These are phyloP conservation scores for Andrena flavipes DNA, from an alignment of 2,888 invertebrate species.

Conservation along the genomic window DNA sequence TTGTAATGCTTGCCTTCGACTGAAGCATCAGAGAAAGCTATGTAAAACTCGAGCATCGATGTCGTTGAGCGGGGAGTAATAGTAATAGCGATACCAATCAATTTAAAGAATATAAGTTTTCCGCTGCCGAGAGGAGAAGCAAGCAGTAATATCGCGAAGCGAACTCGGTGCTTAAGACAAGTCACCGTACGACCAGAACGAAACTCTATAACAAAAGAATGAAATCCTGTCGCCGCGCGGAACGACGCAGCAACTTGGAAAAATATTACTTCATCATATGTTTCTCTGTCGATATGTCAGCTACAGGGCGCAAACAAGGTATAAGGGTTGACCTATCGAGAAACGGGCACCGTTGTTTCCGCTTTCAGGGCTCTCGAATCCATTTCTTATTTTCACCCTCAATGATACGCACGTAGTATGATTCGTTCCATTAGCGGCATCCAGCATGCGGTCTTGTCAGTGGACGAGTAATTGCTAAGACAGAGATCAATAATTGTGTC, in stretches of 20 bases:
- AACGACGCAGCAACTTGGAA: slow-evolving; percentile 57
- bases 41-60: slow-evolving; percentile 2
- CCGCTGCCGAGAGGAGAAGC: slow-evolving; percentile 7
- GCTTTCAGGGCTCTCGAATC: slow-evolving; percentile 5
- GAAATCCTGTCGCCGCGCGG: slow-evolving; percentile 51
- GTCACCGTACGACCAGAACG: slow-evolving; percentile 28
- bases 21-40: not conserved
- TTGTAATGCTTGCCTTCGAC: not conserved
- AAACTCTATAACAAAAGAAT: slow-evolving; percentile 51
- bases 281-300: slow-evolving; percentile 74
- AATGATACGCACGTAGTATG: too few species aligned
- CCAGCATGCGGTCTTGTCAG: too few species aligned
- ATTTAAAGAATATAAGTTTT: slow-evolving; percentile 40
- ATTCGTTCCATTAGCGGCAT: not conserved
- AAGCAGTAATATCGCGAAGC: slow-evolving; percentile 49
- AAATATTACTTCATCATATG: slow-evolving; percentile 73
- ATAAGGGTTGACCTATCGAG: slow-evolving; percentile 48
- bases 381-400: slow-evolving; percentile 26
- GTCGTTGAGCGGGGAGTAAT: not conserved
- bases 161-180: slow-evolving; percentile 52
- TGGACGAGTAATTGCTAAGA: not conserved
- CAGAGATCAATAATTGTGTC: not conserved
- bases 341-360: slow-evolving; percentile 46
- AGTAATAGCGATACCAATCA: slow-evolving; percentile 33
- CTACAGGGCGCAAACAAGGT: slow-evolving; percentile 48